Evolutionary conservation across 2,888 invertebrate genomes (phyloP).

Genomic region (Labia minor): DNA sequence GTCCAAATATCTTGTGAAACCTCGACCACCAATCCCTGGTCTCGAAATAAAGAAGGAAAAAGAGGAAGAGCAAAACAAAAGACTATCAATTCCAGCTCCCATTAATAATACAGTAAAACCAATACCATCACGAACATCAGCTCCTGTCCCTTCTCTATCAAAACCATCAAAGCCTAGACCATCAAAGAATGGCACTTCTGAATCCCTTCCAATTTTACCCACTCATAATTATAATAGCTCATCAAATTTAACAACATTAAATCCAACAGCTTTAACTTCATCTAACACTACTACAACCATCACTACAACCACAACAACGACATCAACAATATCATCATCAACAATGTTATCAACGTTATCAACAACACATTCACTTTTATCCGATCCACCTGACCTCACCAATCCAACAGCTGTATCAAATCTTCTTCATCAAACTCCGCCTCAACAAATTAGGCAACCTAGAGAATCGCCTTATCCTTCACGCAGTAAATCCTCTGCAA

Average conservation of each 20-base stretch:
- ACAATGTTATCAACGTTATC: neutral
- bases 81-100: neutral
- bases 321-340: slow-evolving; percentile 18
- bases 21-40: neutral
- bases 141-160: neutral
- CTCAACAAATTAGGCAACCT: slow-evolving; percentile 4
- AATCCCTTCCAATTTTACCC: neutral
- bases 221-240: neutral
- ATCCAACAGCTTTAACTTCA: neutral
- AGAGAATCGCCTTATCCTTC: slow-evolving; percentile 22
- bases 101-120: neutral
- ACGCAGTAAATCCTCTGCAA: slow-evolving; percentile 17
- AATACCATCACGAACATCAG: neutral
- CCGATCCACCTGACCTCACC: slow-evolving; percentile 5
- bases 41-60: neutral
- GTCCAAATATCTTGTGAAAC: neutral
- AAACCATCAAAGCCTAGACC: neutral
- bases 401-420: neutral
- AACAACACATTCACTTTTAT: neutral
- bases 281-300: slow-evolving; percentile 9
- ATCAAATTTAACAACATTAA: neutral
- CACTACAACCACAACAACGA: slow-evolving; percentile 18
- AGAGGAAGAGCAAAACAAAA: neutral
- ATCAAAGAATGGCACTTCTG: neutral
- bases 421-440: neutral